Evolutionary conservation across 2,888 invertebrate genomes (phyloP), one percentile per base, ranked within the genome.

Genomic region (Thalpophila matura): DNA sequence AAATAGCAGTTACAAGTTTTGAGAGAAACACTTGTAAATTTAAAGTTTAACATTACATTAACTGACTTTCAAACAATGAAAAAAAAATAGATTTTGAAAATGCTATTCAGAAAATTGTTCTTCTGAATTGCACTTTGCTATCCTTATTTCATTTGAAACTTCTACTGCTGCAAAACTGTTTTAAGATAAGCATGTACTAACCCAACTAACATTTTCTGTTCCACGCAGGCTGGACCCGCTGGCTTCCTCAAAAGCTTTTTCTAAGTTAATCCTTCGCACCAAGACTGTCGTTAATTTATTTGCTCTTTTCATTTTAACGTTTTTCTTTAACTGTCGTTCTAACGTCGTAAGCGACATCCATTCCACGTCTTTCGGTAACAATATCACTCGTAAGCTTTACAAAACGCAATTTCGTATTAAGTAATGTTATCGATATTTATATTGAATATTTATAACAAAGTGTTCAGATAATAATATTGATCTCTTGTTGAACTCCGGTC

Each of bases 191-290:
- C 51, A 72, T 72, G 37, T 72, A 85, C 82, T 88, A 86, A 89
- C 79, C 70, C 37, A 63, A 83, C 80, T 84, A 85, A 86, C 76
- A 53, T 87, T 91, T 85, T 91, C 68, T 73, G 85, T 91, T 91
- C 81, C 91, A 88, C 85, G 84, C 81, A 98, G 98, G 98, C 98
- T 96, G 98, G 98, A 95, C 98, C 98, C 92, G 98, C 98, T 95
- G 98, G 98, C 96, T 98, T 98, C 97, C 97, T 98, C 95, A 98
- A 98, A 96, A 98, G 98, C 97, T 98, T 98, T 96, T 98, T 98
- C 97, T 98, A 98, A 97, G 90, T 93, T 93, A 91, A 86, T 89
- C 89, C 91, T 92, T 89, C 90, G 91, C 94, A 93, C 91, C 93
- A 94, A 94, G 95, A 94, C 95, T 94, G 94, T 92, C 92, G 82